Conservation (phyloP, 2,113 vertebrate species). For the Mustelus asterias region DNA sequence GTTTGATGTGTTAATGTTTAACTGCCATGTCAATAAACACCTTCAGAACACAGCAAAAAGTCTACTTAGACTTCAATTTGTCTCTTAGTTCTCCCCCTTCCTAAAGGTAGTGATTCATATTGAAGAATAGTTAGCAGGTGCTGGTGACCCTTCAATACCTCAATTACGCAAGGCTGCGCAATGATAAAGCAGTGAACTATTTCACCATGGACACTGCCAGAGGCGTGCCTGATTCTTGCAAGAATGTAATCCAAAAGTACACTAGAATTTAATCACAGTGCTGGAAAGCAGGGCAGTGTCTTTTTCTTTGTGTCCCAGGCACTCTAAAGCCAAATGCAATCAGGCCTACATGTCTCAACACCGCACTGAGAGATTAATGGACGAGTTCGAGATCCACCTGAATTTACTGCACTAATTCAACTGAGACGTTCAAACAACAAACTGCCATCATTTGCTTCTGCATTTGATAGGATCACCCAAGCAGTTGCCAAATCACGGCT, state of each 20-base stretch:
- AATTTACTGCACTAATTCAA: background rate
- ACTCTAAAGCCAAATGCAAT: background rate
- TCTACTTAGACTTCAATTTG: background rate
- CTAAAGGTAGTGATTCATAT: background rate
- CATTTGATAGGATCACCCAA: background rate
- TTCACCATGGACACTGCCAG: background rate
- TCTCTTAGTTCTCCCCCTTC: background rate
- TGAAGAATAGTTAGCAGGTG: background rate
- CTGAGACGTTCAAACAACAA: background rate
- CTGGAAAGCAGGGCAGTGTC: background rate
- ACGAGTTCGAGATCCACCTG: background rate
- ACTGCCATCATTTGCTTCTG: background rate
- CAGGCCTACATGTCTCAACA: background rate
- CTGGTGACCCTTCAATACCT: background rate
- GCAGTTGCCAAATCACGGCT: background rate
- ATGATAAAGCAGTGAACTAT: background rate
- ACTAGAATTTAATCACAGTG: background rate
- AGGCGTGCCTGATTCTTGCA: background rate
- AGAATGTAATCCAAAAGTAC: background rate
- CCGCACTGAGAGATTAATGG: background rate
- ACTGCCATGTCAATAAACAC: background rate
- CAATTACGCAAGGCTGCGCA: background rate
- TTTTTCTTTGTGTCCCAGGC: background rate
- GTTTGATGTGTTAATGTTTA: background rate
- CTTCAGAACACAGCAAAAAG: background rate